Evolutionary conservation across 2,797 vertebrate genomes (phyloP), one percentile per base, ranked within the genome.

Genomic region (Chelonia mydas): DNA sequence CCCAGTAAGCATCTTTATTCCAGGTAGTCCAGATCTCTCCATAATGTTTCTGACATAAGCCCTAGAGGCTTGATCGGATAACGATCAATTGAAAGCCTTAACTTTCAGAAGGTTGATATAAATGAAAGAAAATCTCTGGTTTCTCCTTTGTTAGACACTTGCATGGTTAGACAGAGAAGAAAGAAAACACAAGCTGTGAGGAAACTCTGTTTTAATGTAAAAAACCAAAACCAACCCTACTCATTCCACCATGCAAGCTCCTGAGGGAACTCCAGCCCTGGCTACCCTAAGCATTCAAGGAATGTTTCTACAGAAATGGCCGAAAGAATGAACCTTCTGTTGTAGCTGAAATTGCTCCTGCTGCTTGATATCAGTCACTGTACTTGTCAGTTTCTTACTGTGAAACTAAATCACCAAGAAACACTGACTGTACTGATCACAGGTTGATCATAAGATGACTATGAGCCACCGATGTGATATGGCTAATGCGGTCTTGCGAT

Each of bases 211-310:
- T 65, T 65, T 65, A n/a, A 65, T 65, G 61, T 65, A n/a, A 65
- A 65, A 65, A n/a, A n/a, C 16, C 61, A 5, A 19, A 16, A 4
- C 16, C 31, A 4, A 21, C 57, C 4, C 10, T 25, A 11, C 3
- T 50, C 61, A n/a, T 65, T 65, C 61, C 61, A n/a, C 61, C 61
- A 33, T 65, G 16, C n/a, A 49, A 57, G 81, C 45, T 55, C 23
- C 1, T 1, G 37, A 41, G 12, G 21, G 5, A 77, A 89, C 51
- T 19, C 5, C 7, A 59, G 45, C 11, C 51, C 28, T 7, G 0
- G 37, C 27, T n/a, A 25, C 27, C n/a, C 8, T 17, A 6, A 12
- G 2, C 3, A 81, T 33, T 37, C 41, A 41, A 31, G 83, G 78
- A 87, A 17, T 28, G 83, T 31, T 77, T 79, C 11, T 11, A 17